Percentiles rank a stretch among this genome's conserved stretches.
Evolutionary conservation across 2,888 invertebrate species (phyloP).

Genomic region (Neoitamus cyanurus): DNA sequence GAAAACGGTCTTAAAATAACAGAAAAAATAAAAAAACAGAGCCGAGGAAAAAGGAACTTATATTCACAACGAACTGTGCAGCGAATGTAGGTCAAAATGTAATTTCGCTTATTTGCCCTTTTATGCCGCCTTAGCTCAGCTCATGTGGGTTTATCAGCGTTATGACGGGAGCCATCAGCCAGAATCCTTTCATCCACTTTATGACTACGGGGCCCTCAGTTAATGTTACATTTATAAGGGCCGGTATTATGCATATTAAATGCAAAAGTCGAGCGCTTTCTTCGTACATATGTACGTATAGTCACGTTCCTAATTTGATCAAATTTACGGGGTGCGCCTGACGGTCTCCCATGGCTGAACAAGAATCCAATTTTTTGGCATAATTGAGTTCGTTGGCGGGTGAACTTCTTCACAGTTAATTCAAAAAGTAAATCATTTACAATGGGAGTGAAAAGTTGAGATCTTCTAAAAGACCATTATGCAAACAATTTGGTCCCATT

Average conservation of each 20-base stretch:
- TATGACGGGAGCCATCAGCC: not conserved
- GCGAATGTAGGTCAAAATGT: constrained; percentile 14
- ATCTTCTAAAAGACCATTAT: not conserved
- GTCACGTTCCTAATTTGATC: constrained; percentile 2
- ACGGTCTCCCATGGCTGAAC: not conserved
- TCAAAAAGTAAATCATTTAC: not conserved
- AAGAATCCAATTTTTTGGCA: not conserved
- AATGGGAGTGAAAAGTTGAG: not conserved
- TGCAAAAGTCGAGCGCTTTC: not conserved
- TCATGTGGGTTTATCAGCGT: not conserved
- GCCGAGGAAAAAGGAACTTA: not conserved
- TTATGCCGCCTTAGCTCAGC: not conserved
- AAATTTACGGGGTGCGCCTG: not conserved
- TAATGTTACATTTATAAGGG: constrained; percentile 9
- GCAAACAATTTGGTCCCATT: not conserved
- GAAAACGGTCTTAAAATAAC: not conserved
- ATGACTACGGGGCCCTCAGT: not conserved
- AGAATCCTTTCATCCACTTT: not conserved
- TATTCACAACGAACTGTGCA: not conserved
- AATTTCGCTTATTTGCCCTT: constrained; percentile 9
- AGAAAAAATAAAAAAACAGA: not conserved
- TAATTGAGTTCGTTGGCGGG: not conserved
- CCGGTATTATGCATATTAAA: constrained; percentile 6
- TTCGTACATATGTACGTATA: not conserved
- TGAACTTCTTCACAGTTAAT: not conserved